phyloP scores from a whole-genome alignment of 2,797 vertebrate species.

The Gobio occitaniae region DNA sequence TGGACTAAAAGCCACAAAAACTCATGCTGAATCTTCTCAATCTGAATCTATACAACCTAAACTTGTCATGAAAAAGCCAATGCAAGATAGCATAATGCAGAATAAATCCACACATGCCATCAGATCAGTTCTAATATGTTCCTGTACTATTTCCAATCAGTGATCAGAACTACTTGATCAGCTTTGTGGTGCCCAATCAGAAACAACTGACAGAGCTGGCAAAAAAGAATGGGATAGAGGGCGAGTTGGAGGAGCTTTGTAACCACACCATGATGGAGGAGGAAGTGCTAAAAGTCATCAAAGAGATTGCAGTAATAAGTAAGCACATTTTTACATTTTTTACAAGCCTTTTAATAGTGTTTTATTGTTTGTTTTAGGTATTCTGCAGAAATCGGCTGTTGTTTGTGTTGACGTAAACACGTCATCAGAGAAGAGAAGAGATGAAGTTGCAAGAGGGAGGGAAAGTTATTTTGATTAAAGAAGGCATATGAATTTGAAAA shows the following conservation, averaged over 20 bases:
- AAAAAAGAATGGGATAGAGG: constrained; percentile 79
- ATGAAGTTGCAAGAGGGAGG: neutral
- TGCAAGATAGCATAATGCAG: neutral
- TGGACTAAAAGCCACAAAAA: neutral
- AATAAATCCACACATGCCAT: neutral
- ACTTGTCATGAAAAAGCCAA: neutral
- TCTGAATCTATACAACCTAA: neutral
- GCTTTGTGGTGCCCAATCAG: constrained; percentile 90
- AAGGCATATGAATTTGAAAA: neutral
- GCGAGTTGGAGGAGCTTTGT: constrained; percentile 85
- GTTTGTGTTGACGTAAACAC: neutral
- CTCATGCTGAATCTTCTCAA: neutral
- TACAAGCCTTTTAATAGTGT: neutral
- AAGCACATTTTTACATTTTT: constrained; percentile 61
- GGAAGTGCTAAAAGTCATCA: constrained; percentile 85
- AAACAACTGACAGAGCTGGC: constrained; percentile 83
- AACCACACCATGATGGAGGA: constrained; percentile 85
- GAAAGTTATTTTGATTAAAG: neutral
- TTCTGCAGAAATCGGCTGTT: neutral
- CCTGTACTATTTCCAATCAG: constrained; percentile 64
- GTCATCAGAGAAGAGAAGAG: neutral
- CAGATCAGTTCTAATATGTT: neutral
- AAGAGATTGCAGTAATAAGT: constrained; percentile 83
- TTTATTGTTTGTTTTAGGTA: neutral
- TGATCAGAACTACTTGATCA: constrained; percentile 87